Conservation (phyloP, 2,113 vertebrate species). For the Octodon degus region DNA sequence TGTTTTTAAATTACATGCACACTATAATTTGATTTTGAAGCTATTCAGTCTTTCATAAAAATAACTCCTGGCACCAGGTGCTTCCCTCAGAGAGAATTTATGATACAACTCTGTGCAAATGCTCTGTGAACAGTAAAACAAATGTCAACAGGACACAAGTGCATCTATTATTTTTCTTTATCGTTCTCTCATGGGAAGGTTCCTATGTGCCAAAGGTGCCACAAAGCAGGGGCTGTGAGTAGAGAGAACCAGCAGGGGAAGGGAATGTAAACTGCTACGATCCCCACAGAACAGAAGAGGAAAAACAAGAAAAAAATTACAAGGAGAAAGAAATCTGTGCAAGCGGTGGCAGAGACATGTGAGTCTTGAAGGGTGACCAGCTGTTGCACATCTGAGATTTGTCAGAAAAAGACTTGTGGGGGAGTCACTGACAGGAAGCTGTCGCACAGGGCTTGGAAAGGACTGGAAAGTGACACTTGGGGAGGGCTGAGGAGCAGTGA, state of each 20-base stretch:
- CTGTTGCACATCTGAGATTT: slow-evolving; percentile 80
- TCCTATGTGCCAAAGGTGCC: slow-evolving; percentile 64
- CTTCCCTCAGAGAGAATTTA: neutral
- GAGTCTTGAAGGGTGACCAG: slow-evolving; percentile 82
- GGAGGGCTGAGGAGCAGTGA: slow-evolving; percentile 57
- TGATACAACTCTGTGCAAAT: neutral
- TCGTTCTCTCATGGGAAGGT: slow-evolving; percentile 54
- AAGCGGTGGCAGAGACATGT: slow-evolving; percentile 73
- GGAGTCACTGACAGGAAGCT: slow-evolving; percentile 78
- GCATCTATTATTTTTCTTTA: slow-evolving; percentile 52
- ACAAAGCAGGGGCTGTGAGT: slow-evolving; percentile 64
- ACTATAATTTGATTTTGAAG: neutral
- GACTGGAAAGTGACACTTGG: slow-evolving; percentile 54
- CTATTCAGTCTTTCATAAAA: neutral
- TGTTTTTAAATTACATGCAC: neutral
- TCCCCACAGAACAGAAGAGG: slow-evolving; percentile 61
- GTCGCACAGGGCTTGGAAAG: slow-evolving; percentile 53
- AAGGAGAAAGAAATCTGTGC: slow-evolving; percentile 68
- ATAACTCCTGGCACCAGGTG: neutral
- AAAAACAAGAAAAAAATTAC: slow-evolving; percentile 49
- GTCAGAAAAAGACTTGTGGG: slow-evolving; percentile 70
- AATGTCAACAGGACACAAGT: slow-evolving; percentile 10
- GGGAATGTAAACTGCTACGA: slow-evolving; percentile 66
- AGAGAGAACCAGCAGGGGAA: slow-evolving; percentile 64
- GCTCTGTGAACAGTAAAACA: slow-evolving; percentile 40